Conservation (phyloP, 1,140 invertebrate genomes). For the Aricia agestis region DNA sequence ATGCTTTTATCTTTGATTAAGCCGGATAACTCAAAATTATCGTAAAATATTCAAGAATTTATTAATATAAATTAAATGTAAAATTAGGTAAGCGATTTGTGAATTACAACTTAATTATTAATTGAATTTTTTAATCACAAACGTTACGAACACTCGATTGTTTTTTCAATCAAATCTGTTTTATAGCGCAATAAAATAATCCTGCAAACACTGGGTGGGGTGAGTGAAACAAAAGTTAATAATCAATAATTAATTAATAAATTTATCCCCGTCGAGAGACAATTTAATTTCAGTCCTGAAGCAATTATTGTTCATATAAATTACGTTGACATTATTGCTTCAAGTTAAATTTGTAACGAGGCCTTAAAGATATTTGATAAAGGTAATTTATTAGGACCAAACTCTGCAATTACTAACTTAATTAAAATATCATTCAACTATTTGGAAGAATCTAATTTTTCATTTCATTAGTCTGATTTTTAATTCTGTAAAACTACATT, state of each 20-base stretch:
- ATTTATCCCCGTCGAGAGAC: slow-evolving; percentile 9
- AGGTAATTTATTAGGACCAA: slow-evolving; percentile 2
- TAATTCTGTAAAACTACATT: too few species aligned
- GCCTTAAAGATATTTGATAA: slow-evolving; percentile 12
- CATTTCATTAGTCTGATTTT: too few species aligned
- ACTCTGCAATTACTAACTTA: not conserved
- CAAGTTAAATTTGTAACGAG: slow-evolving; percentile 14
- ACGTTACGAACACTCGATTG: too few species aligned
- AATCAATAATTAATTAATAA: slow-evolving; percentile 16
- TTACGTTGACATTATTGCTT: slow-evolving; percentile 12
- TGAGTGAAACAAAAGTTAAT: not conserved
- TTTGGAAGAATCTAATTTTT: too few species aligned
- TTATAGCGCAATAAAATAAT: not conserved
- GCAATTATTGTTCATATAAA: slow-evolving; percentile 8
- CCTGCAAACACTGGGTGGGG: not conserved
- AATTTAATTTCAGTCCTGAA: slow-evolving; percentile 12
- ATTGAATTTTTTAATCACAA: too few species aligned
- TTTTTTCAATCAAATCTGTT: not conserved
- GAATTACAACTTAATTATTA: too few species aligned
- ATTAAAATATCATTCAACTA: not conserved
- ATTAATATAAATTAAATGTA: too few species aligned
- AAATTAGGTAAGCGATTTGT: too few species aligned
- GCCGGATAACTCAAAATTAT: too few species aligned
- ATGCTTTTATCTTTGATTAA: too few species aligned
- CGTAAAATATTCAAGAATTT: too few species aligned